A percentile compares a stretch with the other conserved stretches of the same genome.
Evolutionary conservation across 2,113 vertebrate genomes (phyloP).

Genomic region (Agapornis roseicollis): DNA sequence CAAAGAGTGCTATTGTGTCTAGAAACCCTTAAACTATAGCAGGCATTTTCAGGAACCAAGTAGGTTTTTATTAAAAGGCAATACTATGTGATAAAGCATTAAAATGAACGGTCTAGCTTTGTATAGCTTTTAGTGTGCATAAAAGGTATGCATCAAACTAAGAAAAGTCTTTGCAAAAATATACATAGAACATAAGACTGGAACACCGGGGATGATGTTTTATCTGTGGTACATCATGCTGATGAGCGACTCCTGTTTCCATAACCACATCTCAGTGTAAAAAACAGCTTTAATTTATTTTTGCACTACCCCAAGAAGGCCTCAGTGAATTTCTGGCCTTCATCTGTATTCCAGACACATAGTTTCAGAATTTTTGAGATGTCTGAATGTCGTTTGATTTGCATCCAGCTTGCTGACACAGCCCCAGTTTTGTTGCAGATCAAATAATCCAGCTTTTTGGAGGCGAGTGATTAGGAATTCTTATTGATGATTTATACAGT

Average conservation of each 20-base stretch:
- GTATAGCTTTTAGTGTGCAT: background rate
- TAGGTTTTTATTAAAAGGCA: slow-evolving; percentile 32
- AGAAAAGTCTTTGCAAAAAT: background rate
- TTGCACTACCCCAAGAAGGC: background rate
- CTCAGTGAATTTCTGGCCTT: slow-evolving; percentile 8
- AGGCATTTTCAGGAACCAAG: slow-evolving; percentile 19
- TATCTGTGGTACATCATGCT: background rate
- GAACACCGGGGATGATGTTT: background rate
- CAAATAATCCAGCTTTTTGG: slow-evolving; percentile 58
- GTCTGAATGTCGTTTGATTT: slow-evolving; percentile 54
- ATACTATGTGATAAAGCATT: background rate
- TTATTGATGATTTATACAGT: slow-evolving; percentile 54
- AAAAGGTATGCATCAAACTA: background rate
- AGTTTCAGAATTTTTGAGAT: slow-evolving; percentile 31
- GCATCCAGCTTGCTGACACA: slow-evolving; percentile 58
- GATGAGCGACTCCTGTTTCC: background rate
- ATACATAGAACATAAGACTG: background rate
- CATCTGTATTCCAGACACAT: slow-evolving; percentile 39
- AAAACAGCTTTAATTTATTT: background rate
- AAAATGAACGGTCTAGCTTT: background rate
- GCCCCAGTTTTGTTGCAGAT: slow-evolving; percentile 52
- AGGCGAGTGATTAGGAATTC: slow-evolving; percentile 51
- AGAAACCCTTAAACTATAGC: slow-evolving; percentile 54
- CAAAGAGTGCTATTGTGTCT: background rate
- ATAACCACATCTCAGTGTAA: background rate